Evolutionary conservation across 2,113 vertebrate species (phyloP), one percentile per base, ranked within the genome.

Genomic region (Lethenteron reissneri): DNA sequence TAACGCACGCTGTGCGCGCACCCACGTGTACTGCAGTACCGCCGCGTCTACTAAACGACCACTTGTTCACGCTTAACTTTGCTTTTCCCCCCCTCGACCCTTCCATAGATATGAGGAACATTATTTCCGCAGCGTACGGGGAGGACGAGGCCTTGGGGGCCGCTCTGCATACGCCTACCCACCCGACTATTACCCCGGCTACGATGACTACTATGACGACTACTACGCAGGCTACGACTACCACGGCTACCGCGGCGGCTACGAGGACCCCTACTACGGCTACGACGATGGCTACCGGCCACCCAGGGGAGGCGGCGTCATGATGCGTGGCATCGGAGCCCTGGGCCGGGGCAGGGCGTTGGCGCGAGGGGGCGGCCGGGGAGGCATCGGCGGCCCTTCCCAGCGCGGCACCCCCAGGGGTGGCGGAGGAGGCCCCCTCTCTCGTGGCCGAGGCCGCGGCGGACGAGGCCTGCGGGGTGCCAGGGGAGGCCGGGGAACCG

Each of bases 391-490:
- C n/a, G 64, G 64, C 11, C 64, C 64, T n/a, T 17, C n/a, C 64
- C 83, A 85, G 92, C 84, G 81, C 83, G 82, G 82, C 84, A 96
- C 90, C 85, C 82, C 88, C 79, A 92, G 88, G 85, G 88, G 90
- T 73, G 94, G 92, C 75, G 89, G 87, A 76, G 85, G 84, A 57
- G 90, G 87, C 84, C 84, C 83, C 76, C 84, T 83, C 83, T 83
- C 87, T 80, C 90, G 87, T 77, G 84, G 84, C 77, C 87, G 90
- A 75, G 86, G 85, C 84, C 84, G 86, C 78, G 88, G 94, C 89
- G 90, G 87, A 83, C 89, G 94, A 85, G 94, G 89, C 91, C 92
- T 96, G 95, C 90, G 94, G 97, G 92, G 90, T 88, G 88, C 83
- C 80, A 87, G 90, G 87, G 92, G 89, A 84, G 90, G 88, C 85